These are phyloP conservation scores for Balaeniceps rex DNA, from an alignment of 2,113 vertebrate species.

Conservation along the genomic window DNA sequence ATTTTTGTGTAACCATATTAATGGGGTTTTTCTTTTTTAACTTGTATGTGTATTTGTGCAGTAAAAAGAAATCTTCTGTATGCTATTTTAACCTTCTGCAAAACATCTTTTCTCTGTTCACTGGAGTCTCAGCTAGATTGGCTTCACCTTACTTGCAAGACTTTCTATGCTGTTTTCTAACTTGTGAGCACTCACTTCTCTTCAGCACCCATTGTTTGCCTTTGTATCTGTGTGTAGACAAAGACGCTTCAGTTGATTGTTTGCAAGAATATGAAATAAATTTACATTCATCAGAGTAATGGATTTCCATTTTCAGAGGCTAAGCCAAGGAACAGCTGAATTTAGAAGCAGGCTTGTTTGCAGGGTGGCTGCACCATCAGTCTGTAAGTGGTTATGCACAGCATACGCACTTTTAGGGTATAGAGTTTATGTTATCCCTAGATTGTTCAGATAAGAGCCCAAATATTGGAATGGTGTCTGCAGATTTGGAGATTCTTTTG, in stretches of 20 bases:
- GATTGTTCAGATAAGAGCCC: slow-evolving; percentile 23
- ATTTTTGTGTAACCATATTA: background rate
- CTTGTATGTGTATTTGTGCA: background rate
- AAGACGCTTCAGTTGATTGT: slow-evolving; percentile 3
- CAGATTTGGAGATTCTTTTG: background rate
- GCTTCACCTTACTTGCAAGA: background rate
- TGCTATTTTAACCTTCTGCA: background rate
- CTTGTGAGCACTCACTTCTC: background rate
- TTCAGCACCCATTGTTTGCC: background rate
- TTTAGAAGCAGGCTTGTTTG: slow-evolving; percentile 28
- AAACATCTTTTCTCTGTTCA: background rate
- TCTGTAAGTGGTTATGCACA: background rate
- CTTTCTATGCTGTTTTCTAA: background rate
- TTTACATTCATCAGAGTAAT: background rate
- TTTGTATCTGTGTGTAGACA: background rate
- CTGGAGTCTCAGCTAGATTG: background rate
- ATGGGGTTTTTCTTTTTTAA: background rate
- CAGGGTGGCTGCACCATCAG: background rate
- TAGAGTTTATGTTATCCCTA: background rate
- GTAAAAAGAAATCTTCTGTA: background rate
- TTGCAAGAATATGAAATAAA: slow-evolving; percentile 21
- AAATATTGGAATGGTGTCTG: slow-evolving; percentile 8
- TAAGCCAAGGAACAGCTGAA: background rate
- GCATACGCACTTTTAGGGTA: background rate
- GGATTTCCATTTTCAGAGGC: background rate